Conservation (phyloP, 1,140 invertebrate species). For the Rhopalosiphum maidis region DNA sequence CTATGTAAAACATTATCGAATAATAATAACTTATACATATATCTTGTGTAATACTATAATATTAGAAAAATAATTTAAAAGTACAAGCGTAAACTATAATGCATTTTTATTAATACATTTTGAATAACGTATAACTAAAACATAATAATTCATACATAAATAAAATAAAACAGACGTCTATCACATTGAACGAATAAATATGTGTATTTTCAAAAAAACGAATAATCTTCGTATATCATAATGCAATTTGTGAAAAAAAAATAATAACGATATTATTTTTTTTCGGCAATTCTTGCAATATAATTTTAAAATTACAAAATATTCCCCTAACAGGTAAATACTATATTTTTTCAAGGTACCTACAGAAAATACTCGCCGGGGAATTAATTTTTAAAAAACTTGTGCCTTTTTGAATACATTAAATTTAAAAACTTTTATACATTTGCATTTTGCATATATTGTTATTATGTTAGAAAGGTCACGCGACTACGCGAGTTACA, state of each 20-base stretch:
- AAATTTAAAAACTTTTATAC: background rate
- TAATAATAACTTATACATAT: too few species aligned
- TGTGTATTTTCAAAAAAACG: background rate
- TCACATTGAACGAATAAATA: background rate
- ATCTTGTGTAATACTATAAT: too few species aligned
- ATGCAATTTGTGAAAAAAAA: background rate
- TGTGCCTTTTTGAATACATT: background rate
- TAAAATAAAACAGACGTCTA: background rate
- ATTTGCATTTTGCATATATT: background rate
- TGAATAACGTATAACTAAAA: too few species aligned
- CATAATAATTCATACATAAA: background rate
- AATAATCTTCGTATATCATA: background rate
- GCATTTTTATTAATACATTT: too few species aligned
- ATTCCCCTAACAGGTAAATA: conserved; percentile 6
- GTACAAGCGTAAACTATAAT: too few species aligned
- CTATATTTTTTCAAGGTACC: background rate
- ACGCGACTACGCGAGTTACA: background rate
- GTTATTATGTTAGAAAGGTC: background rate
- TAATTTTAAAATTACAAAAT: conserved; percentile 3
- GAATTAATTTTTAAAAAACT: background rate
- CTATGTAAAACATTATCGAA: background rate
- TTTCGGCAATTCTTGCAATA: background rate
- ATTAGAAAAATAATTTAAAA: too few species aligned
- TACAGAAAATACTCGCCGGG: background rate
- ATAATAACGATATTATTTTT: background rate